Evolutionary conservation across 2,113 vertebrate genomes (phyloP).

Genomic region (Python bivittatus): DNA sequence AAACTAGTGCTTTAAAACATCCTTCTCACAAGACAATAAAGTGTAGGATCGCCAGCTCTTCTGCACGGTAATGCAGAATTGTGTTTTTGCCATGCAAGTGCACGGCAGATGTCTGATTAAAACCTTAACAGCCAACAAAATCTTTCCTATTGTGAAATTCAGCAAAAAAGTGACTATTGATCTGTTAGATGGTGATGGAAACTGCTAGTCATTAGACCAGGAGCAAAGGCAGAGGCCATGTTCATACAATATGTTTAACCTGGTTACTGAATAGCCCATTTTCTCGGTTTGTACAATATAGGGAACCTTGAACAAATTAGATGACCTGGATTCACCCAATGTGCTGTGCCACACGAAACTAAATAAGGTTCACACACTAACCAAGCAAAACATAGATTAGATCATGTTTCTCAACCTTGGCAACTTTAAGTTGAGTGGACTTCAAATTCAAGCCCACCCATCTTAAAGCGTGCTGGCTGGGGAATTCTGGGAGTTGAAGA

Average conservation of each 20-base stretch:
- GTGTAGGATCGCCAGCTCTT: neutral
- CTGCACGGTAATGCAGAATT: neutral
- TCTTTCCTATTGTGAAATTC: neutral
- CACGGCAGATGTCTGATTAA: neutral
- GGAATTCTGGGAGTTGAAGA: neutral
- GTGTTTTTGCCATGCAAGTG: neutral
- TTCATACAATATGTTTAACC: neutral
- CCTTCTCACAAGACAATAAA: neutral
- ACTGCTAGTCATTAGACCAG: neutral
- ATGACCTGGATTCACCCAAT: neutral
- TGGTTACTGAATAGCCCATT: neutral
- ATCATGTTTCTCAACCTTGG: neutral
- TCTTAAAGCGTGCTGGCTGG: neutral
- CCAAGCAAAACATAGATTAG: neutral
- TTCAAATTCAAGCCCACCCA: neutral
- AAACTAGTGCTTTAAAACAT: neutral
- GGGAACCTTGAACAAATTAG: neutral
- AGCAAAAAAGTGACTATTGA: neutral
- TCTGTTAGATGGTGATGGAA: neutral
- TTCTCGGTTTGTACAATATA: neutral
- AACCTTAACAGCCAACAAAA: neutral
- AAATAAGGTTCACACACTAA: neutral
- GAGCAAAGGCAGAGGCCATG: neutral
- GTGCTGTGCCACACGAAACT: neutral
- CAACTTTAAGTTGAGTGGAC: neutral